Base-by-base conservation (phyloP, 2,797 vertebrate genomes). In the Neosilurus hyrtlii region DNA sequence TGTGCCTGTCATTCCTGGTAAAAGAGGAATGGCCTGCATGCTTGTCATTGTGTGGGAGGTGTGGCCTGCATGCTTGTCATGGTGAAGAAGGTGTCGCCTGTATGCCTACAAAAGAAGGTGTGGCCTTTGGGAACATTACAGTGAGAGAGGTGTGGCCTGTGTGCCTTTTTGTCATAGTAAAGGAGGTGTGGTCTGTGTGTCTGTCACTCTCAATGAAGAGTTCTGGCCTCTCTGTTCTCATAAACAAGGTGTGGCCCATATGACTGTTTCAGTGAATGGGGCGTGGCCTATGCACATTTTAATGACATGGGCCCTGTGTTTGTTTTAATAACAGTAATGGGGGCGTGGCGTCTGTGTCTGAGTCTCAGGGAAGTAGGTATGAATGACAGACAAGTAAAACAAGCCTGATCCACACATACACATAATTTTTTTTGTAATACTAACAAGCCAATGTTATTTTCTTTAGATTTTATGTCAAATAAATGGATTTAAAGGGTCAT, bases 401-500 rank as follows among this genome's bases (percentile, higher is more conserved):
- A 35, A 35, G 20, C 61, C 56, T 15, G 74, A 61, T 59, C 54
- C 6, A 3, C 11, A n/a, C 9, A 1, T 15, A 16, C 15, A 15
- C n/a, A 18, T 30, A 11, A 26, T 26, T 56, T 73, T 24, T 56
- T 2, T n/a, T n/a, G n/a, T 16, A 9, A 74, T 56, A 30, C 71
- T 26, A 72, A 26, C 3, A 12, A 22, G 54, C 16, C 7, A 74
- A 57, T 5, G 24, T 12, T 9, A 76, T 76, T 61, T 43, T 76
- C 61, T n/a, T 76, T 43, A 4, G 56, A 62, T 49, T 77, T 49
- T 0, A 49, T 77, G 35, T 77, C n/a, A 77, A 77, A 10, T 62
- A 20, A 4, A 76, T 61, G 74, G 56, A 43, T 61, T 76, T 61
- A 76, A 76, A 76, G 56, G 74, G 73, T 75, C 73, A 75, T 75